Evolutionary conservation across 2,888 invertebrate species (phyloP).

Genomic region (Pogonocherus hispidulus): DNA sequence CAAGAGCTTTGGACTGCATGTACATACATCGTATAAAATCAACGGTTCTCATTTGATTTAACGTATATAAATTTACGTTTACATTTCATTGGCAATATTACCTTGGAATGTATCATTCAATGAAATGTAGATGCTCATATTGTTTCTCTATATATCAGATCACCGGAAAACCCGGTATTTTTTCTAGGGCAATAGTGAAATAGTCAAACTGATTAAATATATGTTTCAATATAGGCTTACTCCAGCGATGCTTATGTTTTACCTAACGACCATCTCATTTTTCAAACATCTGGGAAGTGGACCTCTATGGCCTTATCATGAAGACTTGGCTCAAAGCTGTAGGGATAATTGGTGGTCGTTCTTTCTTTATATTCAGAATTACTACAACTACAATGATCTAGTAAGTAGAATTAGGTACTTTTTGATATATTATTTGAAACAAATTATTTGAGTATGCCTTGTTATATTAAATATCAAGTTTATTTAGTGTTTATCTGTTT

Average conservation of each 20-base stretch:
- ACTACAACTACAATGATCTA: slow-evolving; percentile 47
- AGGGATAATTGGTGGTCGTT: slow-evolving; percentile 63
- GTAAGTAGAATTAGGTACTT: slow-evolving; percentile 3
- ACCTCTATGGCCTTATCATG: slow-evolving; percentile 44
- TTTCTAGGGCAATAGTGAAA: no score
- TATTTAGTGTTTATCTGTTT: no score
- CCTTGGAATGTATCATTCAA: no score
- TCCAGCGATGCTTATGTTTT: slow-evolving; percentile 26
- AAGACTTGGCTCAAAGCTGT: slow-evolving; percentile 14
- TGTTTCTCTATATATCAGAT: no score
- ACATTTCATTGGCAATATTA: no score
- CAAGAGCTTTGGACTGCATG: no score
- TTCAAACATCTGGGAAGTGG: slow-evolving; percentile 38
- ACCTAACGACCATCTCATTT: slow-evolving; percentile 35
- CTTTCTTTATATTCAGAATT: slow-evolving; percentile 66
- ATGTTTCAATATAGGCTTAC: slow-evolving; percentile 29
- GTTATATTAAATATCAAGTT: no score
- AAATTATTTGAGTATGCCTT: not conserved
- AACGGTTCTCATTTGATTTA: no score
- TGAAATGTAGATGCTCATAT: no score
- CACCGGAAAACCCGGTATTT: no score
- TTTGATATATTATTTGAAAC: not conserved
- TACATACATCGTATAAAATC: no score
- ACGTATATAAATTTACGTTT: no score
- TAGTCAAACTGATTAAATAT: not conserved